Conservation (phyloP, 2,888 invertebrate genomes). For the Sinhomidia bicolor region DNA sequence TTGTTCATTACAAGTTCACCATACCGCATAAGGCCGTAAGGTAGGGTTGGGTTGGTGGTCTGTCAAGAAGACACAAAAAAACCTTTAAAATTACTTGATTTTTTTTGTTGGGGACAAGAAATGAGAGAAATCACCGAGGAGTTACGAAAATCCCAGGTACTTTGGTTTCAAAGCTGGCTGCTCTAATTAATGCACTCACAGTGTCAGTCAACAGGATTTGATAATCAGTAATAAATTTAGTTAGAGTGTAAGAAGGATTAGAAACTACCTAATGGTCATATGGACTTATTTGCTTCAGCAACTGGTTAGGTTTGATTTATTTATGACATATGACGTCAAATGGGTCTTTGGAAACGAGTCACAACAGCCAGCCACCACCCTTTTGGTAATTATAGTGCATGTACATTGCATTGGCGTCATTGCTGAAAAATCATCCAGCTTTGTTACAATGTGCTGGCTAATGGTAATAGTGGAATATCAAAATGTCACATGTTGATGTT, state of each 20-base stretch:
- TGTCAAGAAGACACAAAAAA: slow-evolving; percentile 10
- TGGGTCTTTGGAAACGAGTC: not conserved
- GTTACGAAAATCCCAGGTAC: too few species aligned
- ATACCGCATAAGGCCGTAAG: slow-evolving; percentile 47
- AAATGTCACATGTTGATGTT: not conserved
- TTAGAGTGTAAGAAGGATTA: too few species aligned
- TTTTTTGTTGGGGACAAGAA: not conserved
- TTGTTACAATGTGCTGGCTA: not conserved
- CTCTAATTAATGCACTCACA: too few species aligned
- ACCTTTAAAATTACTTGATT: not conserved
- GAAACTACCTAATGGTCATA: too few species aligned
- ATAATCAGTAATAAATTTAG: too few species aligned
- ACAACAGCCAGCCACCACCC: not conserved
- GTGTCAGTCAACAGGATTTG: too few species aligned
- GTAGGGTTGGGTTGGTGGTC: slow-evolving; percentile 53
- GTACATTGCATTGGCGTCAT: not conserved
- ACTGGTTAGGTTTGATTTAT: too few species aligned
- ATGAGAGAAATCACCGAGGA: too few species aligned
- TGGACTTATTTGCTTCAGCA: too few species aligned
- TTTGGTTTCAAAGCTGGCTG: too few species aligned
- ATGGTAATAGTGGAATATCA: not conserved
- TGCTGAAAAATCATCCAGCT: not conserved
- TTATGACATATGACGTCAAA: slow-evolving; percentile 11
- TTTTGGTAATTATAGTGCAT: too few species aligned
- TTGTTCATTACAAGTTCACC: slow-evolving; percentile 43